phyloP scores from a whole-genome alignment of 2,888 invertebrate genomes.

The Lasioglossum pauxillum region DNA sequence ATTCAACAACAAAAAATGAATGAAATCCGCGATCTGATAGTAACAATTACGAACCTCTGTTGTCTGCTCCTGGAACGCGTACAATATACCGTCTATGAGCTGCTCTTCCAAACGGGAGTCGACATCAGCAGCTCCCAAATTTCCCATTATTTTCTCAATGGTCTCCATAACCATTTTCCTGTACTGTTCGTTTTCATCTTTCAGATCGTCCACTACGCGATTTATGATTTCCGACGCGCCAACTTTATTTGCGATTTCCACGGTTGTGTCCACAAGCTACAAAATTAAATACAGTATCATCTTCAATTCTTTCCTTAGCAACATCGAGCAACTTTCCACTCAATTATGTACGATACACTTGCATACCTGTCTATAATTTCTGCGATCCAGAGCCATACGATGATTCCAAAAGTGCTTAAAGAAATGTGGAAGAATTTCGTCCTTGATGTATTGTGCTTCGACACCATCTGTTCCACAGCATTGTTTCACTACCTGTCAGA shows the following conservation, averaged over 20 bases:
- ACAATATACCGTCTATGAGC: conserved; percentile 99
- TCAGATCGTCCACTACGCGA: conserved; percentile 98
- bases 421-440: conserved; percentile 99
- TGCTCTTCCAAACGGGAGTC: conserved; percentile 99
- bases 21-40: background rate
- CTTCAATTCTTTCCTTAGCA: background rate
- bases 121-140: conserved; percentile 98
- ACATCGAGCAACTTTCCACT: too few relatives aligned
- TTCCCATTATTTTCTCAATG: conserved; percentile 99
- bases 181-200: conserved; percentile 99
- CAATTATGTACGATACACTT: background rate
- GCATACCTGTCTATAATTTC: conserved; percentile 95
- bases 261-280: conserved; percentile 98
- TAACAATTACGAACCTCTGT: conserved; percentile 90
- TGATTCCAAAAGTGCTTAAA: conserved; percentile 99
- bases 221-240: conserved; percentile 99
- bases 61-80: conserved; percentile 99
- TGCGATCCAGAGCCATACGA: conserved; percentile 98
- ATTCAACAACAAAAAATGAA: background rate
- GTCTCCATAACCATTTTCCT: conserved; percentile 99
- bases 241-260: conserved; percentile 99
- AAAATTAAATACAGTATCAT: conserved; percentile 36
- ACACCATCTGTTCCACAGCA: conserved; percentile 99
- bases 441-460: conserved; percentile 99
- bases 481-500: conserved; percentile 96